Evolutionary conservation across 1,140 invertebrate species (phyloP).

Genomic region (Neuroterus valhalla): DNA sequence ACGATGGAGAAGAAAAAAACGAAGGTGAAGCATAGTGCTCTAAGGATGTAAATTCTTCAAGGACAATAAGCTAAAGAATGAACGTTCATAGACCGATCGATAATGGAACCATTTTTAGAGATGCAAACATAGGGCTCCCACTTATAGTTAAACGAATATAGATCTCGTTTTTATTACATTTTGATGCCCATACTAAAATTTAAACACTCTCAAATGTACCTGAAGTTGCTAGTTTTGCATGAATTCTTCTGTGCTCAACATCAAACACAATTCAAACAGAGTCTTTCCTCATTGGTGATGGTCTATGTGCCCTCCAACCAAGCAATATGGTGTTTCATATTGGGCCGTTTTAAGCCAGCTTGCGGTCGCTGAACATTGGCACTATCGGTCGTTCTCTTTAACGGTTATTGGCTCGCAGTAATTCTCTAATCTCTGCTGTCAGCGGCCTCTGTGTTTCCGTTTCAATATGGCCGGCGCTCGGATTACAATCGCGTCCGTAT

Average conservation of each 20-base stretch:
- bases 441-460: slow-evolving; percentile 68
- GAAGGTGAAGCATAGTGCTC: no score
- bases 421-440: slow-evolving; percentile 72
- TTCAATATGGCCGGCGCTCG: slow-evolving; percentile 65
- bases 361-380: slow-evolving; percentile 57
- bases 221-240: neutral
- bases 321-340: slow-evolving; percentile 64
- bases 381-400: slow-evolving; percentile 71
- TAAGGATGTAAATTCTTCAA: no score
- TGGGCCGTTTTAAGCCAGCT: slow-evolving; percentile 64
- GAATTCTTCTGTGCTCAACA: neutral
- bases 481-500: slow-evolving; percentile 59
- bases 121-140: no score
- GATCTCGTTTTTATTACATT: neutral
- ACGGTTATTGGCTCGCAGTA: slow-evolving; percentile 71
- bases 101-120: no score
- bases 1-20: no score
- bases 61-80: no score
- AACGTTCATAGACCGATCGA: no score
- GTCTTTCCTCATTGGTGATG: slow-evolving; percentile 8
- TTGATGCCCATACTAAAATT: neutral
- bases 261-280: neutral
- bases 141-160: neutral
- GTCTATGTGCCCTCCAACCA: slow-evolving; percentile 29
- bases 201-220: slow-evolving; percentile 17